Base-by-base conservation (phyloP, 2,888 invertebrate species). In the Patella pellucida region DNA sequence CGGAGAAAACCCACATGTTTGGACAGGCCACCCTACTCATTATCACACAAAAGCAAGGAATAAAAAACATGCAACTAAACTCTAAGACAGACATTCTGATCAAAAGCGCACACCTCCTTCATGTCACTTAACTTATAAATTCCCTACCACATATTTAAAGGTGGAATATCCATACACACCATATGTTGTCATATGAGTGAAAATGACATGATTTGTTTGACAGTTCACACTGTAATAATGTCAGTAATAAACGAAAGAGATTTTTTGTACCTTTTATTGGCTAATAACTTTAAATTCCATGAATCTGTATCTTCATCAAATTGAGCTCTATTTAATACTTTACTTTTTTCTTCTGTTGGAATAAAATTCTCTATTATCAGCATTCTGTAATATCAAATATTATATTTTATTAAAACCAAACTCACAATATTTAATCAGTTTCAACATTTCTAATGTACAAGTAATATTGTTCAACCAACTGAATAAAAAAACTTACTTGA, bases 291-390 rank as follows among this genome's bases (percentile, higher is more conserved):
- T 16, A 92, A 78, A 19, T 92, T 91, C 96, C 96, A 97, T 74
- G 93, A 93, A 86, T 96, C 96, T 78, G 94, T 94, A 84, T 96
- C 95, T 81, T 96, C 96, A 88, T 96, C 95, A 89, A 94, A 96
- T 73, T 93, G 92, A 16, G 95, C 94, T 82, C 95, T 92, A 69
- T 94, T 94, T 79, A 95, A 92, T 4, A 96, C 92, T 79, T 95
- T 94, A 68, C 93, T 93, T 86, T 95, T 94, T 77, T 96, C 95
- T 88, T 95, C 95, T 0, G 80, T 81, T 56, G 91, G 91, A 70
- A 91, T 91, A 80, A 91, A 91, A 85, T 91, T 91, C 70, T 91
- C 91, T 56, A 91, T 90, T 67, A 91, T 90, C 81, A 91, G 82
- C 86, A 89, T 85, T 76, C 90, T 90, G 79, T 12, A 82, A 81